A percentile compares a stretch with the other conserved stretches of the same genome.
phyloP scores from a whole-genome alignment of 2,888 invertebrate genomes.

The Idaea aversata region DNA sequence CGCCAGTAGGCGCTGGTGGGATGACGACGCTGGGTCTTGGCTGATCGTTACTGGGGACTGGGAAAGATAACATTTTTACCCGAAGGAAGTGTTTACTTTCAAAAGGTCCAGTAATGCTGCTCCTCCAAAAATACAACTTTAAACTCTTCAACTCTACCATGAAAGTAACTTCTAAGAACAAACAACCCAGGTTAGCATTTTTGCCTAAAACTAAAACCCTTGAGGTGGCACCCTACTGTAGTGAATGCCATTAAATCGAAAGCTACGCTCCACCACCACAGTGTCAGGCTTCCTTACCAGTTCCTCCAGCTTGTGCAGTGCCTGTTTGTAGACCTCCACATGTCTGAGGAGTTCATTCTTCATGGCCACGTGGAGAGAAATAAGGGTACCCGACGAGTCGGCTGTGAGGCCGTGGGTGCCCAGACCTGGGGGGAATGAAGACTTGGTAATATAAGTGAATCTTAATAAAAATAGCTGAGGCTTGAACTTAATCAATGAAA shows the following conservation, averaged over 20 bases:
- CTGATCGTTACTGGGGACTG: constrained; percentile 78
- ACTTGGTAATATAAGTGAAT: not conserved
- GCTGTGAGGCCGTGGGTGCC: constrained; percentile 92
- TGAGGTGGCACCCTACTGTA: too few species aligned
- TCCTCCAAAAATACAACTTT: too few species aligned
- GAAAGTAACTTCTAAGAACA: too few species aligned
- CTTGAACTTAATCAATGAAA: too few species aligned
- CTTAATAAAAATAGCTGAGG: not conserved
- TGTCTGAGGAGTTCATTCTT: constrained; percentile 91
- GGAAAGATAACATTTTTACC: not conserved
- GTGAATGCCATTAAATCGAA: not conserved
- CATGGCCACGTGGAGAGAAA: constrained; percentile 90
- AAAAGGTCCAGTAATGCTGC: too few species aligned
- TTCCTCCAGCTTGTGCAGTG: constrained; percentile 92
- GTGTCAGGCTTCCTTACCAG: constrained; percentile 62
- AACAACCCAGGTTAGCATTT: too few species aligned
- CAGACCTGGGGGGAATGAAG: constrained; percentile 72
- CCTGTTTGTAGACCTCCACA: constrained; percentile 92
- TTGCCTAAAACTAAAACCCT: not conserved
- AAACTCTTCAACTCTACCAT: too few species aligned
- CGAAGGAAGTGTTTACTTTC: too few species aligned
- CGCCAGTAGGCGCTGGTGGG: constrained; percentile 93
- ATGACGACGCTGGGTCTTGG: constrained; percentile 90
- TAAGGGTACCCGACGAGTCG: constrained; percentile 82
- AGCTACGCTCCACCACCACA: not conserved